Base-by-base conservation (phyloP, 2,113 vertebrate species). In the Gavialis gangeticus region DNA sequence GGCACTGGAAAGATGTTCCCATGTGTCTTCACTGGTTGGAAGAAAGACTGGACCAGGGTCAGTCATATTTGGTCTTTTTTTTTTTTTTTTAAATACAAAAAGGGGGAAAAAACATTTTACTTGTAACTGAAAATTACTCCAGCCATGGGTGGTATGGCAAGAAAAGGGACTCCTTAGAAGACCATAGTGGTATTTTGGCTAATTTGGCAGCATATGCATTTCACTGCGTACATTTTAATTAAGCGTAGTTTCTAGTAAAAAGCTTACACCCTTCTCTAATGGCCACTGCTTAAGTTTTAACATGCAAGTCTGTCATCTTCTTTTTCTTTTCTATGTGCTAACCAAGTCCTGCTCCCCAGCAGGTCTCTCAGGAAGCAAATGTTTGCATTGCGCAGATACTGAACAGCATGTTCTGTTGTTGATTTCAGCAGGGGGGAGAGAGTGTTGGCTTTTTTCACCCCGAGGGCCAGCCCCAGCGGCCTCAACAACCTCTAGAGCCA, bases 361-460 rank as follows among this genome's bases (percentile, higher is more conserved):
- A 85, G 75, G 5, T 17, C 63, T 94, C 79, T 28, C 34, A 81
- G 92, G 83, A 82, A 67, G 27, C 0, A 4, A 55, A 24, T 13
- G 28, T 69, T 88, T 73, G 83, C 84, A 28, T 81, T 84, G 84
- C 76, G 79, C 88, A 81, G 92, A 80, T 85, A 67, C 84, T 98
- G 97, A 98, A 95, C 96, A 3, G 62, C 77, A 11, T 92, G 92
- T 97, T 96, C 82, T 96, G 91, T 92, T 98, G 87, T 98, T 97
- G 95, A 90, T 97, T 97, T 96, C 97, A 96, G 84, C 98, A 99
- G 99, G 98, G 97, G 96, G 98, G 97, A 91, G 99, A 98, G 92
- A 98, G 97, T 56, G 97, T 97, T 54, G 98, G 97, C 94, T 97
- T 98, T 92, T 95, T 97, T 89, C 96, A 96, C 58, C 79, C 95